These are phyloP conservation scores for Beroe ovata DNA, from an alignment of 37 sponge, comb jelly and placozoan genomes.

Conservation along the genomic window DNA sequence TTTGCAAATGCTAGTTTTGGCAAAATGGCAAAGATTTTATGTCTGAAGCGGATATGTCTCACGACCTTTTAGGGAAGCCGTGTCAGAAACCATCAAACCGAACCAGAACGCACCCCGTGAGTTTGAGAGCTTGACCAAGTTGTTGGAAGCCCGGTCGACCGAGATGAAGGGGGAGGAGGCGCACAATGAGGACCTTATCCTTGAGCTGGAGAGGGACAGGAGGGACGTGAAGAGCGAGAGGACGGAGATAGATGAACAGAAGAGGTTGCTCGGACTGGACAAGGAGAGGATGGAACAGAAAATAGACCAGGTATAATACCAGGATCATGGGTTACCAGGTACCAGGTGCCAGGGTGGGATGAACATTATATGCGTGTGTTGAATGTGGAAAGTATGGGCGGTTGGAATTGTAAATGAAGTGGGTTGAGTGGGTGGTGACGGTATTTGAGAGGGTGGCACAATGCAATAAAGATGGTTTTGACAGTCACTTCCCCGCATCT, in stretches of 20 bases:
- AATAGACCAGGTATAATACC: slow-evolving; percentile 23
- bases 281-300: slow-evolving; percentile 64
- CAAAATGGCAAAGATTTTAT: no score
- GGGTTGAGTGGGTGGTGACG: no score
- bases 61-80: background rate
- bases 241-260: slow-evolving; percentile 11
- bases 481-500: no score
- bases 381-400: no score
- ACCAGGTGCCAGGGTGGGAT: no score
- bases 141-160: background rate
- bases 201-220: slow-evolving; percentile 33
- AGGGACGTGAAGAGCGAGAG: slow-evolving; percentile 3
- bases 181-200: slow-evolving; percentile 14
- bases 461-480: no score
- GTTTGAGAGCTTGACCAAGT: slow-evolving; percentile 30
- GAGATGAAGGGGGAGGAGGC: slow-evolving; percentile 45
- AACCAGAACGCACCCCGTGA: slow-evolving; percentile 44
- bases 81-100: slow-evolving; percentile 12
- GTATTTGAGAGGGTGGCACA: no score
- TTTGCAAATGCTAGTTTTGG: no score
- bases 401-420: no score
- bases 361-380: no score
- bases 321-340: no score
- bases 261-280: slow-evolving; percentile 21
- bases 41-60: no score